Evolutionary conservation across 2,888 invertebrate genomes (phyloP).

Genomic region (Dicyrtoma fusca): DNA sequence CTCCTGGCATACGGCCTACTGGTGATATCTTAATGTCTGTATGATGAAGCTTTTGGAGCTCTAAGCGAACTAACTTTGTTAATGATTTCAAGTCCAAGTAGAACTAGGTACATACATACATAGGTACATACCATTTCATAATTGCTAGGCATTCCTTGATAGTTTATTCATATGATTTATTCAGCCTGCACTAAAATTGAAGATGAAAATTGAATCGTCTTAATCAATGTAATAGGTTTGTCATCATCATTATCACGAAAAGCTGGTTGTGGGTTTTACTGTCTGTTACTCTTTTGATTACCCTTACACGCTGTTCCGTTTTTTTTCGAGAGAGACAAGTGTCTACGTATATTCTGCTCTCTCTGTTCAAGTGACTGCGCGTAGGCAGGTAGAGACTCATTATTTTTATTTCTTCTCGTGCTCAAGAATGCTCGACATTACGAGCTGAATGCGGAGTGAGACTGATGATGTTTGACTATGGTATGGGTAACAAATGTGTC

Average conservation of each 20-base stretch:
- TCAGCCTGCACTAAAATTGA: neutral
- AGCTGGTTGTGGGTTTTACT: slow-evolving; percentile 24
- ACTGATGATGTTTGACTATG: too few relatives aligned
- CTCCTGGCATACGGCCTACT: too few relatives aligned
- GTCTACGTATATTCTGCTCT: neutral
- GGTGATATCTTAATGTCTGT: too few relatives aligned
- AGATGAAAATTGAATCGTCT: slow-evolving; percentile 31
- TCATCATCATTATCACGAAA: slow-evolving; percentile 38
- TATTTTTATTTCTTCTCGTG: slow-evolving; percentile 37
- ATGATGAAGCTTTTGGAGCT: too few relatives aligned
- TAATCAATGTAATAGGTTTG: slow-evolving; percentile 39
- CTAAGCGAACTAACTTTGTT: too few relatives aligned
- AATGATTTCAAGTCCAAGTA: too few relatives aligned
- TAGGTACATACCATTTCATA: too few relatives aligned
- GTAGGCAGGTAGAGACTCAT: slow-evolving; percentile 24
- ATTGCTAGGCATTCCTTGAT: too few relatives aligned
- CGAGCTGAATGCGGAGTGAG: neutral
- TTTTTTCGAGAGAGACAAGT: too few relatives aligned
- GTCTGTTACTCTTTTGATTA: neutral
- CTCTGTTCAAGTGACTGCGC: slow-evolving; percentile 6
- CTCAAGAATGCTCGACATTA: slow-evolving; percentile 18
- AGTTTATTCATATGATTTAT: too few relatives aligned
- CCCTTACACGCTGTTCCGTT: neutral
- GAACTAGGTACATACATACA: too few relatives aligned
- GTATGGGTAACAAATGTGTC: too few relatives aligned